A percentile compares a stretch with the other conserved stretches of the same genome.
phyloP scores from a whole-genome alignment of 1,140 invertebrate genomes.

The Trachymyrmex septentrionalis region DNA sequence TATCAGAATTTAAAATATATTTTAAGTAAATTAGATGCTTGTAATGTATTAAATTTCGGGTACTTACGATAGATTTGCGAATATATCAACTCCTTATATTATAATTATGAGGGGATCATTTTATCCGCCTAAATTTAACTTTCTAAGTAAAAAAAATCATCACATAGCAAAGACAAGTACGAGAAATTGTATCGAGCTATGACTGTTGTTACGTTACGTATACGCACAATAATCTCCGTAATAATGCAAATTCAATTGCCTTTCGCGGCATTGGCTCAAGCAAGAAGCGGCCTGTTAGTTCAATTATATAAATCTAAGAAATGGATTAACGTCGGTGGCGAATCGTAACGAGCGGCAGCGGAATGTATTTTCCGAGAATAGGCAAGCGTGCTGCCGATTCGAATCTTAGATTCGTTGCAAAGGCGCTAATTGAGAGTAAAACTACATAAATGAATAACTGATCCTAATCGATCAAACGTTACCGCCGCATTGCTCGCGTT shows the following conservation, averaged over 20 bases:
- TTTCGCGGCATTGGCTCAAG: slow-evolving; percentile 36
- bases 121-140: neutral
- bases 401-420: slow-evolving; percentile 75
- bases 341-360: slow-evolving; percentile 59
- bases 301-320: slow-evolving; percentile 77
- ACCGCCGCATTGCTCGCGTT: slow-evolving; percentile 58
- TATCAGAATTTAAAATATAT: too few species aligned
- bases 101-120: too few species aligned
- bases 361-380: slow-evolving; percentile 63
- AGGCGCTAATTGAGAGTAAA: slow-evolving; percentile 81
- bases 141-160: neutral
- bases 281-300: slow-evolving; percentile 26
- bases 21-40: too few species aligned
- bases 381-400: slow-evolving; percentile 37
- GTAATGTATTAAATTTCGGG: too few species aligned
- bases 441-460: slow-evolving; percentile 76
- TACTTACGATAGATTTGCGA: too few species aligned
- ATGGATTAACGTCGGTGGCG: slow-evolving; percentile 77
- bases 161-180: neutral
- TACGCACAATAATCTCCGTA: slow-evolving; percentile 33
- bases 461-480: slow-evolving; percentile 77
- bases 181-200: neutral
- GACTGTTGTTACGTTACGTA: neutral
- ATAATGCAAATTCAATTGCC: slow-evolving; percentile 47
- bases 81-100: too few species aligned